Base-by-base conservation (phyloP, 2,888 invertebrate genomes). In the Polymixis flavicincta region DNA sequence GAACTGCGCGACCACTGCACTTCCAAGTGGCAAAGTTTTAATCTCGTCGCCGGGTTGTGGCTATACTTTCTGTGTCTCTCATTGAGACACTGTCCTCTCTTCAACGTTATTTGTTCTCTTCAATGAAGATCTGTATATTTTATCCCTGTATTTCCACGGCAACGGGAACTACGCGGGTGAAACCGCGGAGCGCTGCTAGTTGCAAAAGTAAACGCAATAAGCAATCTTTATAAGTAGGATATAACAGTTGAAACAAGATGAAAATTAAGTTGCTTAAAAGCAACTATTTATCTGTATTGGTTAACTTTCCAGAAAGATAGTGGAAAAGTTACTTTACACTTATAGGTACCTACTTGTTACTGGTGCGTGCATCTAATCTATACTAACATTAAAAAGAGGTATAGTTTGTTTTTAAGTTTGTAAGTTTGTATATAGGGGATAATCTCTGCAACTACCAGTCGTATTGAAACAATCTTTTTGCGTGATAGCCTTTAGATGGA, bases 11-110 rank as follows among this genome's bases (percentile, higher is more conserved):
- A 93, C 94, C 94, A 93, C 90, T 94, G 94, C 94, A 94, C 93
- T 95, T 93, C 92, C 91, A 94, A 95, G 94, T 94, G 93, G 92
- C 89, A 92, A 95, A 96, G 94, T 96, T 96, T 95, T 95, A 95
- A 95, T 95, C 92, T 93, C 92, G 91, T 92, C 91, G 88, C 89
- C 90, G 87, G 89, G 87, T 89, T 88, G 89, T 75, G 85, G 91
- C 87, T 87, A 84, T 86, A 89, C 89, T 88, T 88, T 89, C 88
- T 89, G 88, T 86, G 83, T 85, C 80, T 87, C 82, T 86, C 85
- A 82, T 85, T 85, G 80, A 85, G 87, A 83, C 79, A 83, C 83
- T 81, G 76, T 82, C 75, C 83, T 69, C 82, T 80, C 70, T 67
- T 72, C 74, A 82, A 52, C 74, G 71, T 89, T 84, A 84, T 87